A percentile compares a stretch with the other conserved stretches of the same genome.
Evolutionary conservation across 2,797 vertebrate genomes (phyloP).

Genomic region (Dermochelys coriacea): DNA sequence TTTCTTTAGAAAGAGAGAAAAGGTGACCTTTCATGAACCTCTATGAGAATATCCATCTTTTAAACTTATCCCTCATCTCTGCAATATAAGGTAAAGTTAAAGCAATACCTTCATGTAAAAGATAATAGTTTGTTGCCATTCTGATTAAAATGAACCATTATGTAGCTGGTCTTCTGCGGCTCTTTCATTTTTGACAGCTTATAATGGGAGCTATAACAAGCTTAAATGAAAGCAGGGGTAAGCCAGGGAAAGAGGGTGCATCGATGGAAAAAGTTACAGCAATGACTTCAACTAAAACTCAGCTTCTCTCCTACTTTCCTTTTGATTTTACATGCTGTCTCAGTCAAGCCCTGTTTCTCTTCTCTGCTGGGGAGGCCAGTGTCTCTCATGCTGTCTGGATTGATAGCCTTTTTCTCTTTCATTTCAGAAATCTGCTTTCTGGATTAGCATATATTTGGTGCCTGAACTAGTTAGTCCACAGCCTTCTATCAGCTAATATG

Average conservation of each 20-base stretch:
- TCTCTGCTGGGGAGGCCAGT: not conserved
- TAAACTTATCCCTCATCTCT: not conserved
- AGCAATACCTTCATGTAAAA: not conserved
- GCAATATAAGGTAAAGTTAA: not conserved
- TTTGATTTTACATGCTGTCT: not conserved
- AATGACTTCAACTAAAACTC: not conserved
- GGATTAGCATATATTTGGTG: no score
- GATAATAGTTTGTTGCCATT: not conserved
- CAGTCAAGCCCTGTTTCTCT: not conserved
- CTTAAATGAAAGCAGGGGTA: not conserved
- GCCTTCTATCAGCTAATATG: not conserved
- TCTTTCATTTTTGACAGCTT: not conserved
- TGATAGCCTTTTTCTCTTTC: not conserved
- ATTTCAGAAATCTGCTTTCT: not conserved
- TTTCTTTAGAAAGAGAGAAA: not conserved
- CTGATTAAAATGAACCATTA: conserved; percentile 22
- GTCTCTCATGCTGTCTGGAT: not conserved
- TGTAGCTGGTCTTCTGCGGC: not conserved
- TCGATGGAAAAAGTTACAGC: not conserved
- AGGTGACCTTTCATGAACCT: not conserved
- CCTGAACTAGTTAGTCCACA: not conserved
- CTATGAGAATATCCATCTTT: not conserved
- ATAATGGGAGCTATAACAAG: not conserved
- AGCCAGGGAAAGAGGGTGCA: not conserved
- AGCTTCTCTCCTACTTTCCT: not conserved